Percentiles rank a stretch among this genome's conserved stretches.
Evolutionary conservation across 2,113 vertebrate species (phyloP).

Genomic region (Corythornis cristatus): DNA sequence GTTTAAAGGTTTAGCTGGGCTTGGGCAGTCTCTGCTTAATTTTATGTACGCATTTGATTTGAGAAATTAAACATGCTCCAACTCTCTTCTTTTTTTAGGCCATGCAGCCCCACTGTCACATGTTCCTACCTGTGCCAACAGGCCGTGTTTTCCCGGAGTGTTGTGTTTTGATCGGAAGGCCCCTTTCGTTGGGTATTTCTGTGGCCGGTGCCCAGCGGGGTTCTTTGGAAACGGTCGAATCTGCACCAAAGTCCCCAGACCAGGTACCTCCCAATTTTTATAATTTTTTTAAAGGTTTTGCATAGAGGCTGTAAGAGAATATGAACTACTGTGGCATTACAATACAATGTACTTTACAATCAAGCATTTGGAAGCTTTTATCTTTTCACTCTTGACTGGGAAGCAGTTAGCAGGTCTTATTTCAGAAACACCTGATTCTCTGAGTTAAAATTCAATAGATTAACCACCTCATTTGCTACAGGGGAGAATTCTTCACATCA

Average conservation of each 20-base stretch:
- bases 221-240: not conserved
- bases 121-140: slow-evolving; percentile 65
- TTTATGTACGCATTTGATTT: not conserved
- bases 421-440: not conserved
- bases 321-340: not conserved
- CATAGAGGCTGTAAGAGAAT: not conserved
- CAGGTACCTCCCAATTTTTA: slow-evolving; percentile 7
- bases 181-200: slow-evolving; percentile 74
- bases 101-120: not conserved
- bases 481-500: not conserved
- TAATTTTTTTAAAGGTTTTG: not conserved
- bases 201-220: slow-evolving; percentile 77
- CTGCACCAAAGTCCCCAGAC: not conserved
- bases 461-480: not conserved
- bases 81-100: not conserved
- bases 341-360: rapidly evolving
- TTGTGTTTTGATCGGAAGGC: slow-evolving; percentile 75
- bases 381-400: not conserved
- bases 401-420: not conserved
- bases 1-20: not conserved
- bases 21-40: not conserved
- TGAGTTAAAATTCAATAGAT: not conserved
- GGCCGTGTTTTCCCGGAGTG: slow-evolving; percentile 81
- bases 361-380: not conserved
- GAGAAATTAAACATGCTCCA: not conserved